phyloP scores from a whole-genome alignment of 2,113 vertebrate genomes.

The Protobothrops mucrosquamatus region DNA sequence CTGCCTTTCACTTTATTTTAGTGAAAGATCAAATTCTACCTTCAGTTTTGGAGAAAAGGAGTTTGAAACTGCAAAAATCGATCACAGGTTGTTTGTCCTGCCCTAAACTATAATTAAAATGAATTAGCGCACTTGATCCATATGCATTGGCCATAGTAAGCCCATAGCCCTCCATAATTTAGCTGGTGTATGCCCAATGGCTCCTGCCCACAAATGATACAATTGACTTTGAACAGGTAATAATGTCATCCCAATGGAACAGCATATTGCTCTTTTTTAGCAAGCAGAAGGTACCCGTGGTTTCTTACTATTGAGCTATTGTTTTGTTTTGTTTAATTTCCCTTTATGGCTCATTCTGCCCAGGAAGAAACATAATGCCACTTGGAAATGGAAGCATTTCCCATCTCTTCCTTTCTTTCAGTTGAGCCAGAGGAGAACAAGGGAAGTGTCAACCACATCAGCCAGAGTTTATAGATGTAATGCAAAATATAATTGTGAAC shows the following conservation, averaged over 20 bases:
- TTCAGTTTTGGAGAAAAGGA: not conserved
- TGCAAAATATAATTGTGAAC: not conserved
- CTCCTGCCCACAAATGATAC: not conserved
- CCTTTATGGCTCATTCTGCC: not conserved
- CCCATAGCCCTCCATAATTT: not conserved
- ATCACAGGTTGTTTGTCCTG: not conserved
- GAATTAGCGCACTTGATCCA: not conserved
- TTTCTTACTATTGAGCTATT: not conserved
- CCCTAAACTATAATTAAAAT: not conserved
- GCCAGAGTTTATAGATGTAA: not conserved
- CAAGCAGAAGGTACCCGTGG: not conserved
- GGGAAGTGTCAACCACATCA: not conserved
- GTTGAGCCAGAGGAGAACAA: not conserved
- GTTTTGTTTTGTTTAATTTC: not conserved
- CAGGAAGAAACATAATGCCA: not conserved
- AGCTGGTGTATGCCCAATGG: not conserved
- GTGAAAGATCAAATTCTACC: not conserved
- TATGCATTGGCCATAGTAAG: not conserved
- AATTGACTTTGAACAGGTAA: not conserved
- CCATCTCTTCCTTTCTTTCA: not conserved
- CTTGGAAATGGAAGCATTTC: not conserved
- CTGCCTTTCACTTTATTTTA: too few species aligned
- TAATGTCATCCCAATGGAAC: not conserved
- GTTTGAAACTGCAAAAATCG: not conserved
- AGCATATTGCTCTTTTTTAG: not conserved